Evolutionary conservation across 2,797 vertebrate species (phyloP).

Genomic region (Brotula barbata): DNA sequence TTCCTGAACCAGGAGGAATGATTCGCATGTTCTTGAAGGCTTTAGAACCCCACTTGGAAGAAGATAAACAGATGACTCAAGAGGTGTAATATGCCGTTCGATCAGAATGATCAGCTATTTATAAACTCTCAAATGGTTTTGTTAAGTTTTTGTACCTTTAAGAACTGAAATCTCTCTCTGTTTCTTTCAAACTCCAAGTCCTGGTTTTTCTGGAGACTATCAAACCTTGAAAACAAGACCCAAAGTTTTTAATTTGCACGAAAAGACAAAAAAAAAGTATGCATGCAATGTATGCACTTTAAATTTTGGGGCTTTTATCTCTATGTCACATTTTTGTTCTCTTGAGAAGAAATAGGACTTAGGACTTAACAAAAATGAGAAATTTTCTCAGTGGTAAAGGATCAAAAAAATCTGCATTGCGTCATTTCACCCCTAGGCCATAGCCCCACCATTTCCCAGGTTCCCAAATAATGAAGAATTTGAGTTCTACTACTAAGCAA

Average conservation of each 20-base stretch:
- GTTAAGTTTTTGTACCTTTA: conserved; percentile 83
- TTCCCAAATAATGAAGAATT: too few species aligned
- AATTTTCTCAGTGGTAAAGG: too few species aligned
- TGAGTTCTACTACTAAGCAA: too few species aligned
- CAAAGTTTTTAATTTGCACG: background rate
- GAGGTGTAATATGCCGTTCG: background rate
- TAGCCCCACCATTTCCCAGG: too few species aligned
- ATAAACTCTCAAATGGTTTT: background rate
- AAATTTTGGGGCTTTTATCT: too few species aligned
- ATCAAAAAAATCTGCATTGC: too few species aligned
- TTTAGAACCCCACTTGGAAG: conserved; percentile 93
- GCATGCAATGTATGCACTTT: too few species aligned
- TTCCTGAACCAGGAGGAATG: conserved; percentile 96
- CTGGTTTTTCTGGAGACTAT: conserved; percentile 97
- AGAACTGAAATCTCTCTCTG: conserved; percentile 94
- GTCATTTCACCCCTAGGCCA: too few species aligned
- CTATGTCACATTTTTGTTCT: too few species aligned
- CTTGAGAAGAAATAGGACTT: too few species aligned
- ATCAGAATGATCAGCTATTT: background rate
- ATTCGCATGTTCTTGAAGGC: conserved; percentile 96
- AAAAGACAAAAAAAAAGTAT: background rate
- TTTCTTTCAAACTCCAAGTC: conserved; percentile 98
- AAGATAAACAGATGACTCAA: conserved; percentile 7
- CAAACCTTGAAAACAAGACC: conserved; percentile 76
- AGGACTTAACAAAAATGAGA: too few species aligned